These are phyloP conservation scores for Ephialtes manifestator DNA, from an alignment of 2,888 invertebrate genomes.

Conservation along the genomic window DNA sequence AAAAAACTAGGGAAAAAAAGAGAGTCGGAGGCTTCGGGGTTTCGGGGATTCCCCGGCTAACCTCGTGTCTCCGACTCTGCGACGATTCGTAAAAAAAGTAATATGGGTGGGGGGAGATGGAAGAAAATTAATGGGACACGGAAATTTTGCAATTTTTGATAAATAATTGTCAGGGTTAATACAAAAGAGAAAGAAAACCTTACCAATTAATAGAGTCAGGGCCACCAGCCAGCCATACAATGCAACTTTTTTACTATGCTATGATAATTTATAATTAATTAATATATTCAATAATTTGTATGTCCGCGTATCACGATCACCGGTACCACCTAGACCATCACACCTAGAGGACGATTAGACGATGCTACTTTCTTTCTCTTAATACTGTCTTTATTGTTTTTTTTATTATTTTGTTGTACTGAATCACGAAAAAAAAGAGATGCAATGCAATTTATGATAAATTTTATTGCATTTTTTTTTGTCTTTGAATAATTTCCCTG, in stretches of 20 bases:
- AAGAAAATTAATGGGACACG: constrained; percentile 15
- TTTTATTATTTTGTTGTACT: neutral
- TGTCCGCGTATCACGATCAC: constrained; percentile 72
- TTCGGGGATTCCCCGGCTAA: constrained; percentile 40
- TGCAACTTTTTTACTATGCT: constrained; percentile 59
- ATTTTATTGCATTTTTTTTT: constrained; percentile 52
- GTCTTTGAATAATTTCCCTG: neutral
- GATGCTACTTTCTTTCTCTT: constrained; percentile 53
- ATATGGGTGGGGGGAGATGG: neutral
- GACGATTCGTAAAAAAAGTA: constrained; percentile 27
- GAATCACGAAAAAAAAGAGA: constrained; percentile 31
- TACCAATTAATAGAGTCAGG: constrained; percentile 71
- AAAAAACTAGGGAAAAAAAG: constrained; percentile 12
- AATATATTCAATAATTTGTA: constrained; percentile 51
- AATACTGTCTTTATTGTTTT: constrained; percentile 28
- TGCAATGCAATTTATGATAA: constrained; percentile 28
- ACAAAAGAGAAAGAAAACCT: constrained; percentile 53
- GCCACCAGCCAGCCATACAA: constrained; percentile 75
- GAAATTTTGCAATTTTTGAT: constrained; percentile 5
- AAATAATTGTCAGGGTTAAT: constrained; percentile 25
- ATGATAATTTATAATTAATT: constrained; percentile 61
- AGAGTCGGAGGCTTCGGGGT: constrained; percentile 57
- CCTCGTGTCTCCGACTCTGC: constrained; percentile 56
- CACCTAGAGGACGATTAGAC: constrained; percentile 66
- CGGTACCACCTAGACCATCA: constrained; percentile 69